A percentile compares a stretch with the other conserved stretches of the same genome.
Conservation (phyloP, 2,888 invertebrate genomes). For the Rhopalosiphum nymphaeae region DNA sequence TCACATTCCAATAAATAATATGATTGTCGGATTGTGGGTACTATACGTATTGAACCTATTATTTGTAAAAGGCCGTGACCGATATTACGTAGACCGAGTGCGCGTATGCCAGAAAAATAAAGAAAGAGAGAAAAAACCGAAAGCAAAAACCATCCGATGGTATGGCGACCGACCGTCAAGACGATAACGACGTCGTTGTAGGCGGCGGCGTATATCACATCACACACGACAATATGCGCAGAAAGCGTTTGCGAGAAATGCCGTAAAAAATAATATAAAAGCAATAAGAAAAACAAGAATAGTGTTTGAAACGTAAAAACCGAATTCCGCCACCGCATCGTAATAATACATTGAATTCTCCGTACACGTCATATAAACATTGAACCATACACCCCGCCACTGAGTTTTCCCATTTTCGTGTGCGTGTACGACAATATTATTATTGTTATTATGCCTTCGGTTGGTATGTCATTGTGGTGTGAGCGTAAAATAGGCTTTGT, state of each 20-base stretch:
- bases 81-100: background rate
- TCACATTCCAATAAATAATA: background rate
- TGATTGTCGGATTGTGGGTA: background rate
- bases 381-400: background rate
- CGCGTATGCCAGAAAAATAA: background rate
- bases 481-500: background rate
- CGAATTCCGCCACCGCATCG: background rate
- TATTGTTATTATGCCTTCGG: background rate
- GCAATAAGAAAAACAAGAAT: background rate
- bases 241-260: background rate
- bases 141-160: background rate
- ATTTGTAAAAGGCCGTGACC: background rate
- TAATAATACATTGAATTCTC: background rate
- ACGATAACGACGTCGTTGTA: background rate
- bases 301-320: background rate
- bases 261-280: background rate
- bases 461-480: background rate
- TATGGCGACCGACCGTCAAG: background rate
- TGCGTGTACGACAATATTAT: background rate
- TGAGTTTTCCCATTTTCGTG: background rate
- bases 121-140: background rate
- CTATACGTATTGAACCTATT: background rate
- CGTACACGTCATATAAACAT: background rate
- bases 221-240: background rate
- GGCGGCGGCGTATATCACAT: background rate